Base-by-base conservation (phyloP, 2,888 invertebrate species). In the Caprella mutica region DNA sequence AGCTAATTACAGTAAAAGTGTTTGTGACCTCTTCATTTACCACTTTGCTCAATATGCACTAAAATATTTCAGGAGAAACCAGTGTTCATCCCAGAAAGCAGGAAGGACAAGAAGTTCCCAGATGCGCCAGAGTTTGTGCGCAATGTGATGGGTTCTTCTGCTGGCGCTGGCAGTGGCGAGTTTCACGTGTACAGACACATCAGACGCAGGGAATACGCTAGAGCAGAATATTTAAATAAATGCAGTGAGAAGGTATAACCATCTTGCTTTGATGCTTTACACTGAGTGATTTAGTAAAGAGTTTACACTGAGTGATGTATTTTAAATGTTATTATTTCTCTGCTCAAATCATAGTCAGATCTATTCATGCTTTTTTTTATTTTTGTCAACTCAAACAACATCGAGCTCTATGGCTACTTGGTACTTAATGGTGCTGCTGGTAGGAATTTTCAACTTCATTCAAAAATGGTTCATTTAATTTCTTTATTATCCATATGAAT, bases 101-200 rank as follows among this genome's bases (percentile, higher is more conserved):
- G 85, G 0, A 86, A 82, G 71, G 83, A 84, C 59, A 85, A 85
- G 70, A 80, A 78, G 66, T 80, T 85, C 51, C 84, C 90, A 3
- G 78, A 82, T 42, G 85, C 91, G 12, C 88, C 91, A 5, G 93
- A 93, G 71, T 97, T 97, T 75, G 93, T 97, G 5, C 78, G 96
- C 56, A 98, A 98, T 81, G 94, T 97, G 2, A 97, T 97, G 92
- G 97, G 97, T n/a, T 97, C 96, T 1, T 93, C 94, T 76, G 98
- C 98, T 27, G 98, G 98, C 19, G 98, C 97, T 30, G 98, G 98
- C 1, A 94, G 94, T 61, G 97, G 98, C 8, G 98, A 98, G 74
- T 98, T 98, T 74, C 97, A 98, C 73, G 96, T 98, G 0, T 97
- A 97, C 70, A 79, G 97, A 63, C 96, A 97, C 74, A 78, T 97